Evolutionary conservation across 92 coral and sea anemone genomes (phyloP).

Genomic region (Actinernus sp.): DNA sequence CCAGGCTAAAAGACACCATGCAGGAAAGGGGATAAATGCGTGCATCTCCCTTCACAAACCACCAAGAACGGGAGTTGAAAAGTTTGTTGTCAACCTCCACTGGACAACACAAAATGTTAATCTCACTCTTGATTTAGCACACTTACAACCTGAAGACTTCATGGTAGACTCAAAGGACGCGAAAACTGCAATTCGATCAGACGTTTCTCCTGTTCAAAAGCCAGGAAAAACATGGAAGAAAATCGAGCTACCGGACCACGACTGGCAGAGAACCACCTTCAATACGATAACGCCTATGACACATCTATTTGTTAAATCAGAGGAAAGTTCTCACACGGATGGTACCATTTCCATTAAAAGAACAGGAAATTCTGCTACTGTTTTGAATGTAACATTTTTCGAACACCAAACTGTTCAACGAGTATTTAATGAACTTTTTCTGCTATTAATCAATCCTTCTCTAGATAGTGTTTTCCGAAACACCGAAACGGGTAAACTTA

Average conservation of each 20-base stretch:
- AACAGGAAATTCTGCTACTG: slow-evolving; percentile 65
- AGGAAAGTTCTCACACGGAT: slow-evolving; percentile 6
- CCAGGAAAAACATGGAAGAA: slow-evolving; percentile 63
- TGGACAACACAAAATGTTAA: slow-evolving; percentile 68
- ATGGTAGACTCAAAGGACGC: slow-evolving; percentile 77
- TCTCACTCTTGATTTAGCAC: slow-evolving; percentile 33
- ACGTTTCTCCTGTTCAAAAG: slow-evolving; percentile 71
- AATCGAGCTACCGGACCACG: slow-evolving; percentile 51
- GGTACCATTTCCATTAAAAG: slow-evolving; percentile 21
- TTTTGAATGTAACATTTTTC: slow-evolving; percentile 34
- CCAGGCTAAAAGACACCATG: slow-evolving; percentile 60
- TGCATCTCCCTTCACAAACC: slow-evolving; percentile 63
- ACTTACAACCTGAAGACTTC: slow-evolving; percentile 9
- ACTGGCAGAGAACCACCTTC: slow-evolving; percentile 39
- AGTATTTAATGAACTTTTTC: slow-evolving; percentile 13
- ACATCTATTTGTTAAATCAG: slow-evolving; percentile 63
- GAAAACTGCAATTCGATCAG: slow-evolving; percentile 54
- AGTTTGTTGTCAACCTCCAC: slow-evolving; percentile 48
- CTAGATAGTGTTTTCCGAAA: slow-evolving; percentile 20
- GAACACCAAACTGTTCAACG: slow-evolving; percentile 60
- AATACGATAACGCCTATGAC: slow-evolving; percentile 76
- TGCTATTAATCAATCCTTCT: slow-evolving; percentile 19
- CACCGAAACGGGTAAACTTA: slow-evolving; percentile 26
- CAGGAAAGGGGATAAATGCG: slow-evolving; percentile 41
- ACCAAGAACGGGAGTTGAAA: slow-evolving; percentile 46